Evolutionary conservation across 2,888 invertebrate genomes (phyloP), one percentile per base, ranked within the genome.

Genomic region (Noctua pronuba): DNA sequence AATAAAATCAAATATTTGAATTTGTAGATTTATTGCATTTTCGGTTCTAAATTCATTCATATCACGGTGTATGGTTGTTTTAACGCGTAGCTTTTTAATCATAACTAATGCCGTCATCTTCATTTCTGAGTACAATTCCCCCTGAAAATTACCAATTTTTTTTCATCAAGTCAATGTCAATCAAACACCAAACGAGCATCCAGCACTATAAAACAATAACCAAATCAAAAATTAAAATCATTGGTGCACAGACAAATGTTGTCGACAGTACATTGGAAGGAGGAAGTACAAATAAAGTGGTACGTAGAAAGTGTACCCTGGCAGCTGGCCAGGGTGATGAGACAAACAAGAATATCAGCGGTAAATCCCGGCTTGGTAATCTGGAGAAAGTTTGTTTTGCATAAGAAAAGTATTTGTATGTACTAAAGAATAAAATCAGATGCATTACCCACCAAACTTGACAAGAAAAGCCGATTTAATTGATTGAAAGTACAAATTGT

Each of bases 271-370:
- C 52, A 60, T 80, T 77, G 24, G 46, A 69, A n/a, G 41, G 7
- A 78, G 24, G 79, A 83, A 82, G 72, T 68, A 58, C 55, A 35
- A 65, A 52, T 55, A 77, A 81, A 46, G 35, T 68, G 49, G 60
- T 67, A 74, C 28, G 16, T 38, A 75, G 80, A 84, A 69, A 79
- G 80, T 71, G 35, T 60, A 74, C 69, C 5, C 75, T 83, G 80
- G 84, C 75, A 80, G 31, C 16, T 6, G 31, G 71, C 82, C 82
- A 83, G 75, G 71, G n/a, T 80, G 64, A 84, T 76, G 80, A 83
- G 75, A 75, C 84, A 79, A 83, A 84, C 82, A 72, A 60, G 55
- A 72, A 52, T 75, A 72, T 68, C 41, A 60, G 46, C 68, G 21
- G 75, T 46, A 16, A 71, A 28, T 68, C 62, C 38, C 44, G 21